Evolutionary conservation across 1,140 invertebrate species (phyloP).

Genomic region (Cydia amplana): DNA sequence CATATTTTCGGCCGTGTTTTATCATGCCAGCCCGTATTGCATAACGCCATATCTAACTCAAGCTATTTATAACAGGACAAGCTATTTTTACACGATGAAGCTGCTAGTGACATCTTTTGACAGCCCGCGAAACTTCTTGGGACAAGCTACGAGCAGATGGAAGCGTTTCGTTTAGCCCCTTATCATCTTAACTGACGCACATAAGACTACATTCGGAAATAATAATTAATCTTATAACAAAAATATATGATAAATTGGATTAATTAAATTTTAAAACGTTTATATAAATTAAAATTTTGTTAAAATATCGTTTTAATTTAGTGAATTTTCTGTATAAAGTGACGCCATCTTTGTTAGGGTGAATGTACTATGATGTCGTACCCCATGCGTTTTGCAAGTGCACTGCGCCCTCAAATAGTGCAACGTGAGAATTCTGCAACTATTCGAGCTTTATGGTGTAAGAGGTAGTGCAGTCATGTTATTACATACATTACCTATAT

Average conservation of each 20-base stretch:
- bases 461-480: background rate
- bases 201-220: background rate
- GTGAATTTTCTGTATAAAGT: background rate
- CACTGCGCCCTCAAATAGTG: slow-evolving; percentile 5
- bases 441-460: background rate
- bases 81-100: background rate
- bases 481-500: too few species aligned
- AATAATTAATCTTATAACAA: background rate
- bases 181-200: slow-evolving; percentile 8
- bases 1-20: slow-evolving; percentile 9
- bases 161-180: background rate
- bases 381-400: slow-evolving; percentile 33
- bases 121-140: slow-evolving; percentile 24
- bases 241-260: background rate
- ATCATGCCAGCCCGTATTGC: slow-evolving; percentile 1
- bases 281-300: background rate
- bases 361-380: slow-evolving; percentile 37
- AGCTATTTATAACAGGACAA: slow-evolving; percentile 23
- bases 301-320: background rate
- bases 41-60: slow-evolving; percentile 25
- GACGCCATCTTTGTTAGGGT: slow-evolving; percentile 58
- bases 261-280: background rate
- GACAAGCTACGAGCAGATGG: background rate
- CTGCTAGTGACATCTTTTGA: slow-evolving; percentile 31
- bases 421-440: slow-evolving; percentile 11